Evolutionary conservation across 2,888 invertebrate species (phyloP).

Genomic region (Sphinx pinastri): DNA sequence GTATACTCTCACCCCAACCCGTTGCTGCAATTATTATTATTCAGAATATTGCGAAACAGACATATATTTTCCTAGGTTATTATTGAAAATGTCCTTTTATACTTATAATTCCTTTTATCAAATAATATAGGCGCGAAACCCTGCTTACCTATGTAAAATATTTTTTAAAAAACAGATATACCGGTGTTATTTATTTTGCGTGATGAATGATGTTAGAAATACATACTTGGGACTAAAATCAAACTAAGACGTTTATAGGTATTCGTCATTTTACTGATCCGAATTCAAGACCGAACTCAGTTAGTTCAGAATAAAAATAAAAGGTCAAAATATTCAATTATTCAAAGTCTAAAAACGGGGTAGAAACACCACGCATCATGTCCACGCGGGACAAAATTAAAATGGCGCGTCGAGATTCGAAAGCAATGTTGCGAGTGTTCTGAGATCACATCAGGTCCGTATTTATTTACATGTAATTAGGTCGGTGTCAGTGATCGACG

Average conservation of each 20-base stretch:
- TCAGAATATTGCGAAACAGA: neutral
- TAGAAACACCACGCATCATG: conserved; percentile 8
- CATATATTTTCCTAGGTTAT: neutral
- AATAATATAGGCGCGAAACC: no score
- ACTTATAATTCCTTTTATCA: no score
- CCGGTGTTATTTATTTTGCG: no score
- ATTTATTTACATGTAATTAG: conserved; percentile 82
- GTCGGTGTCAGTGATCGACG: conserved; percentile 76
- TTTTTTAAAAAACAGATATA: no score
- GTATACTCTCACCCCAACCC: conserved; percentile 28
- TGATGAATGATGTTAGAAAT: no score
- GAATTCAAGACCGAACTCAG: neutral
- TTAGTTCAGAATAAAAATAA: neutral
- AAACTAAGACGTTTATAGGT: no score
- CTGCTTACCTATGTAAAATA: no score
- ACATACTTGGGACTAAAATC: no score
- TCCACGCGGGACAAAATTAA: conserved; percentile 24
- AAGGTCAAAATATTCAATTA: neutral
- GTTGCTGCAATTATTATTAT: conserved; percentile 23
- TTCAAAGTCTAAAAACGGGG: neutral
- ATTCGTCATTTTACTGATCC: no score
- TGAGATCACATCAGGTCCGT: conserved; percentile 45
- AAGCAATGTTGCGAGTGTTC: conserved; percentile 15
- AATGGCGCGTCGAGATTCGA: conserved; percentile 21
- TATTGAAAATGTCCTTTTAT: neutral